Percentiles rank a stretch among this genome's conserved stretches.
phyloP scores from a whole-genome alignment of 2,797 vertebrate species.

The Sitta carolinensis region DNA sequence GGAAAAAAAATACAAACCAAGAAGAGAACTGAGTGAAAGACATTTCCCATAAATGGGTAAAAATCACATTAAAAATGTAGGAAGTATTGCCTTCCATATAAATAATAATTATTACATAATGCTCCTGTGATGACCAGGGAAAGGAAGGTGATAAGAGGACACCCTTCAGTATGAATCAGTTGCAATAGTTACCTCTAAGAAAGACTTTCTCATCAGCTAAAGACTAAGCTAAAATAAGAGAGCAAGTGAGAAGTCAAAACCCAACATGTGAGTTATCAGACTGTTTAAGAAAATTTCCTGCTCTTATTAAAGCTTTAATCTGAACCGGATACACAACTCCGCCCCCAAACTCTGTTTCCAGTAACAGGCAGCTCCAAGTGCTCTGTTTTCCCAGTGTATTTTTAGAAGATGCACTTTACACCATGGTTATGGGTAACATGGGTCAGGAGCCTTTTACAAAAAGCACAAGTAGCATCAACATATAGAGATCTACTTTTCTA shows the following conservation, averaged over 20 bases:
- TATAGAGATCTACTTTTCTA: background rate
- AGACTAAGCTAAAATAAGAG: background rate
- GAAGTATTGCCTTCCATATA: background rate
- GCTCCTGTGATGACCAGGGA: background rate
- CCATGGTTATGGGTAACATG: background rate
- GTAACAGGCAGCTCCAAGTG: background rate
- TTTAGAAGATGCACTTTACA: background rate
- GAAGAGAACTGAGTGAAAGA: background rate
- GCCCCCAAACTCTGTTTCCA: background rate
- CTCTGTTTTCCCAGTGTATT: background rate
- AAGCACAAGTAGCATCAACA: background rate
- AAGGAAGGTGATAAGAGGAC: background rate
- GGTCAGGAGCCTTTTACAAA: background rate
- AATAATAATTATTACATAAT: background rate
- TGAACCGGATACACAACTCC: background rate
- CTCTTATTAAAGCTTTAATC: background rate
- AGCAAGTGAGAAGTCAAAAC: background rate
- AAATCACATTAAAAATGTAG: background rate
- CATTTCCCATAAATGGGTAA: background rate
- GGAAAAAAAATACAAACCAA: background rate
- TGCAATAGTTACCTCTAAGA: background rate
- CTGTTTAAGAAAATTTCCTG: background rate
- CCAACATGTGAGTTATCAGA: background rate
- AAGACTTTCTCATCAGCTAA: background rate
- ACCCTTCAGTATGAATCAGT: background rate